phyloP scores from a whole-genome alignment of 37 sponge, comb jelly and placozoan genomes.

The Mnemiopsis leidyi region DNA sequence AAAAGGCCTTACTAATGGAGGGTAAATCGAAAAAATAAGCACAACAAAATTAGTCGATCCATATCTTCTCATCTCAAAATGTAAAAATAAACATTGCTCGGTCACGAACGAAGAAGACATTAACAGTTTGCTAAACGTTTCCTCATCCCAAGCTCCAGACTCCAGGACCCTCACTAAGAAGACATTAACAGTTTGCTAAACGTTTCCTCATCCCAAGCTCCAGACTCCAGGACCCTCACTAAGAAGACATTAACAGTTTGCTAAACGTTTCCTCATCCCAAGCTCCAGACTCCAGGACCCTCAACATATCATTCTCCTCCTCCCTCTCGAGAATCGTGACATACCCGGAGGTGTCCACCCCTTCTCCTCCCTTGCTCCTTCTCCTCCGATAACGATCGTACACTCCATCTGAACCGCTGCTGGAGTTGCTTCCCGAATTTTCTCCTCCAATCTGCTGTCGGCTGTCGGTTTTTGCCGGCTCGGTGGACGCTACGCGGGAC shows the following conservation, averaged over 20 bases:
- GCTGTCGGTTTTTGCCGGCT: background rate
- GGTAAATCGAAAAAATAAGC: too few relatives aligned
- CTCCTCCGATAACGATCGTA: background rate
- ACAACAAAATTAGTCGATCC: too few relatives aligned
- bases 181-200: background rate
- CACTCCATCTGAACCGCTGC: background rate
- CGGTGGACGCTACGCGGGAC: background rate
- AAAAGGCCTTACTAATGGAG: too few relatives aligned
- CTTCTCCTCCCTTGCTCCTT: background rate
- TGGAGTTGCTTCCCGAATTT: background rate
- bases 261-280: slow-evolving; percentile 26
- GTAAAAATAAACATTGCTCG: background rate
- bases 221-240: background rate
- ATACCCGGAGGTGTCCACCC: background rate
- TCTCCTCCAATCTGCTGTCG: background rate
- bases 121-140: background rate
- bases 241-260: background rate
- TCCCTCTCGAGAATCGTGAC: background rate
- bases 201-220: background rate
- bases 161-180: background rate
- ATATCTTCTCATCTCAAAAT: background rate
- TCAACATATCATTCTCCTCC: background rate
- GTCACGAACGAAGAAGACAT: background rate
- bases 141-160: slow-evolving; percentile 19
- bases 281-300: background rate